Base-by-base conservation (phyloP, 1,140 invertebrate genomes). In the Neodiprion fabricii region DNA sequence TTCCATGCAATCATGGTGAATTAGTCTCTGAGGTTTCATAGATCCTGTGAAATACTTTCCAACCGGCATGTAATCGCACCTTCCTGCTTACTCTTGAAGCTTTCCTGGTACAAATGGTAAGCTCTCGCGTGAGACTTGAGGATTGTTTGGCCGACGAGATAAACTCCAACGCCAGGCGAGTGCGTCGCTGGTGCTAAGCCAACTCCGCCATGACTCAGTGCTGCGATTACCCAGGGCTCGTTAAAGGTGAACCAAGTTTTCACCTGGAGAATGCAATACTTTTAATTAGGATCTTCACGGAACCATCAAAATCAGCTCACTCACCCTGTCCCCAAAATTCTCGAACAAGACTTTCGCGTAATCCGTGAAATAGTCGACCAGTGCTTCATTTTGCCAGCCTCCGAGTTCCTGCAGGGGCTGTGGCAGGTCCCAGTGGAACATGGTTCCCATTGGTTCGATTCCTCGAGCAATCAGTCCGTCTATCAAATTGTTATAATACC, bases 401-500 rank as follows among this genome's bases (percentile, higher is more conserved):
- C 79, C 80, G 7, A 81, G 28, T 17, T 75, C 72, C 72, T 80
- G 61, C 1, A 92, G 79, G 5, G 85, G 65, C 72, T 90, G 88
- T 0, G 91, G 91, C 73, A 91, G 81, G 81, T 92, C 91, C 88
- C 90, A 91, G 77, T 92, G 91, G 78, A 89, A 91, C 66, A 92
- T 84, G 5, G 91, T 90, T 12, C 91, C 90, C 73, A 91, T 82
- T 5, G 91, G 91, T 66, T 86, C 86, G 66, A 92, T 91, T 48
- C 88, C 87, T 14, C 85, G 88, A 50, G 83, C 84, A 9, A 91
- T 68, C 14, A 94, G 84, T 72, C 89, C 90, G 80, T 93, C 83
- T 21, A 94, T 91, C 1, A 94, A 66, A 40, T 84, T 85, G 61
- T 92, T 91, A 78, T 94, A 94, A 81, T 93, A 93, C 67, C 87